Evolutionary conservation across 2,888 invertebrate genomes (phyloP).

Genomic region (Xanthia togata): DNA sequence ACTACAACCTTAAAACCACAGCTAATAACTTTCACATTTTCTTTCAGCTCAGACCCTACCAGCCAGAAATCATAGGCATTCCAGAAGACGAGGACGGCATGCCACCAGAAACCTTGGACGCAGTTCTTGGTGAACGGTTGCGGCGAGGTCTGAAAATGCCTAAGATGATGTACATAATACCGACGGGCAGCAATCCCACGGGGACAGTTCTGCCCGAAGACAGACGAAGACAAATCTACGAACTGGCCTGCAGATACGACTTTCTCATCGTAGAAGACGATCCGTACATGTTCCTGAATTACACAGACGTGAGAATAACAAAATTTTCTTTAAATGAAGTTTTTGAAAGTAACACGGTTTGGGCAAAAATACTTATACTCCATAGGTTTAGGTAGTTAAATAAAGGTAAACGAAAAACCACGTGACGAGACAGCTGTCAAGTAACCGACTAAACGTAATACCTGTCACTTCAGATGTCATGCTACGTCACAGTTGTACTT

Average conservation of each 20-base stretch:
- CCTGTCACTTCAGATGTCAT: no score
- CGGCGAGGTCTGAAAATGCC: slow-evolving; percentile 91
- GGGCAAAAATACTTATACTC: no score
- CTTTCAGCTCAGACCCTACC: slow-evolving; percentile 92
- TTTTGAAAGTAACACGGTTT: not conserved
- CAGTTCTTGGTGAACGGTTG: slow-evolving; percentile 87
- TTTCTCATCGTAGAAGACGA: slow-evolving; percentile 95
- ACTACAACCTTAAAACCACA: no score
- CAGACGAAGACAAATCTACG: slow-evolving; percentile 93
- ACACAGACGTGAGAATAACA: slow-evolving; percentile 88
- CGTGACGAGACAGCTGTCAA: no score
- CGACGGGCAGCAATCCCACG: slow-evolving; percentile 94
- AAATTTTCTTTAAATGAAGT: not conserved
- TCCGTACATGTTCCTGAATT: slow-evolving; percentile 95
- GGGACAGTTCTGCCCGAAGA: slow-evolving; percentile 92
- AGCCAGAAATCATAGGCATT: slow-evolving; percentile 92
- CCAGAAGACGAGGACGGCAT: slow-evolving; percentile 93
- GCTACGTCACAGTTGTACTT: no score
- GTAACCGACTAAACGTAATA: no score
- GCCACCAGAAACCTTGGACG: slow-evolving; percentile 90
- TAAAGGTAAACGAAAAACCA: no score
- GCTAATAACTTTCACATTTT: not conserved
- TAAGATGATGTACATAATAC: slow-evolving; percentile 93
- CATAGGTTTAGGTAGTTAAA: no score
- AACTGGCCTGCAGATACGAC: slow-evolving; percentile 94